A percentile compares a stretch with the other conserved stretches of the same genome.
Evolutionary conservation across 2,797 vertebrate genomes (phyloP).

Genomic region (Scomberomorus guttatus): DNA sequence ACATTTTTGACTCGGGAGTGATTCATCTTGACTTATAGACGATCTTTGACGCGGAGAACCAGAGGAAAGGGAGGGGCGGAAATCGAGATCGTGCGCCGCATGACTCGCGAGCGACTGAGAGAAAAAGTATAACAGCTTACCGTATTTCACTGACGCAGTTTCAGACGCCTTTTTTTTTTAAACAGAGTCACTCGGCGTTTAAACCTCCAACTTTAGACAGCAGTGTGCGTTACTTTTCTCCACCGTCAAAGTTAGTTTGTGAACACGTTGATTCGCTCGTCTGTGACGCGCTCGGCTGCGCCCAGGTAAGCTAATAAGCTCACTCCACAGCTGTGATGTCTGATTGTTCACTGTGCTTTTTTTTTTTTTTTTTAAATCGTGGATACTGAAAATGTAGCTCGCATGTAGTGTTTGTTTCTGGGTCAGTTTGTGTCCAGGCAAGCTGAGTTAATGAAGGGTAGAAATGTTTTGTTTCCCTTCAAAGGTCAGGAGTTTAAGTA

Average conservation of each 20-base stretch:
- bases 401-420: too few species aligned
- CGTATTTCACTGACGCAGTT: conserved; percentile 12
- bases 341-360: neutral
- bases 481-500: neutral
- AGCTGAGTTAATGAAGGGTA: neutral
- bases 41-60: conserved; percentile 39
- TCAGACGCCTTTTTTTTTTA: neutral
- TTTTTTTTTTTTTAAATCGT: neutral
- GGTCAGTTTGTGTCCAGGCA: neutral
- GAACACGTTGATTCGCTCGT: neutral
- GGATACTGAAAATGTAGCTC: too few species aligned
- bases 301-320: conserved; percentile 69
- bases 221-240: neutral
- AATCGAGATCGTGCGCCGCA: conserved; percentile 48
- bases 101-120: conserved; percentile 55
- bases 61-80: conserved; percentile 72
- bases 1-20: neutral
- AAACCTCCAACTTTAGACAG: neutral
- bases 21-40: neutral
- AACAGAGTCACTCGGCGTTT: neutral
- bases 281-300: conserved; percentile 13
- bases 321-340: conserved; percentile 31
- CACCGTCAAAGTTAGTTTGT: neutral
- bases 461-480: neutral
- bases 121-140: conserved; percentile 13